Base-by-base conservation (phyloP, 2,888 invertebrate species). In the Yponomeuta evonymella region DNA sequence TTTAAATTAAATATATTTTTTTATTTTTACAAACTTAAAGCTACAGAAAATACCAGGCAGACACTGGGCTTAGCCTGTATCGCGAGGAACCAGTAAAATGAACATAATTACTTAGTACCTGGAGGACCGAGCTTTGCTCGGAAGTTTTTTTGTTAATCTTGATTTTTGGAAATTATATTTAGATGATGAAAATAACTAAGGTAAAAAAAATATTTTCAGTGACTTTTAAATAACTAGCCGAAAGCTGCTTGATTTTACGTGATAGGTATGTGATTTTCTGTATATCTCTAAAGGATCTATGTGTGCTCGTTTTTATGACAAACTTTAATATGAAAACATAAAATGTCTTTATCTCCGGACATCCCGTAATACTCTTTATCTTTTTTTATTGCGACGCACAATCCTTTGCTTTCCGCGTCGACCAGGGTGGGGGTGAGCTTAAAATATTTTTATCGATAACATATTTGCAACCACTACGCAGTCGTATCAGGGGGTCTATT, bases 321-420 rank as follows among this genome's bases (percentile, higher is more conserved):
- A 83, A 83, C 79, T 58, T 85, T 86, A 84, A 84, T 84, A 87
- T 85, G 84, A 83, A 84, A 83, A 83, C 83, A 83, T 85, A 86
- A 86, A 86, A 78, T 82, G 80, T 79, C 79, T 83, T 86, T 87
- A 86, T 87, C 85, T 85, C 81, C 81, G 83, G 85, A 86, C 87
- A 80, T 86, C 83, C 86, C 85, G 82, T 86, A 87, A 87, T 87
- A 86, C 81, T 83, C 81, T 83, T 83, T 83, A 84, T 85, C 83
- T 84, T 82, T 83, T 86, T 87, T 87, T 87, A 86, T 85, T 83
- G 83, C 81, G 77, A 80, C 81, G 82, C 78, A 82, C 83, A 86
- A 84, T 85, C 81, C 84, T 79, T 83, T 83, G 77, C 81, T 81
- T 81, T 82, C 78, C 77, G 77, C 77, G 76, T 78, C 77, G 30